Base-by-base conservation (phyloP, 1,140 invertebrate species). In the Calephelis virginiensis region DNA sequence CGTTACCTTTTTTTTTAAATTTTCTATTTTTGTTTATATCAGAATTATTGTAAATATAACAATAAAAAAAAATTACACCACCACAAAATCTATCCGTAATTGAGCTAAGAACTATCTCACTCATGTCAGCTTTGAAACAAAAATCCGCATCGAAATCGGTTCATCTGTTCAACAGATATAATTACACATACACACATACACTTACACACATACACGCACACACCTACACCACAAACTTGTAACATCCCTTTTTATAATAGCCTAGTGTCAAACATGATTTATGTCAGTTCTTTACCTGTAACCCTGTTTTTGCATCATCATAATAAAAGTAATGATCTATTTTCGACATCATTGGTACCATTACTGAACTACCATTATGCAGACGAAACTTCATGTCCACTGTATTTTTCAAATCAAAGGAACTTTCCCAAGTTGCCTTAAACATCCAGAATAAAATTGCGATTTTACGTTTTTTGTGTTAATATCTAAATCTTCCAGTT, bases 311-410 rank as follows among this genome's bases (percentile, higher is more conserved):
- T 13, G 65, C 63, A 45, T 78, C 75, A 48, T 72, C 49, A 4
- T 68, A 72, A 45, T 68, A 75, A 8, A 61, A 10, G 17, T 63
- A 70, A 14, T 46, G 11, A 0, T 72, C 71, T 0, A 59, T 61
- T 14, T 64, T 76, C 6, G 38, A 66, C 79, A 85, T 83, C 82
- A 85, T 81, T 48, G 73, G 71, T 1, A 81, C 68, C 8, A 45
- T 63, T 5, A 63, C 66, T 13, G 60, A 56, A 10, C 70, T 72
- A 0, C 70, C 68, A 12, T 75, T 67, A 1, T 61, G 48, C n/a
- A 66, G 63, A 10, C 65, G 64, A 48, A 81, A 83, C 38, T 68
- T 71, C 14, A 61, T 64, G 12, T 68, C 10, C 12, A 56, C 74
- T 11, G 79, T 83, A 4, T 66, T 40, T 43, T 60, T 47, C 5